phyloP scores from a whole-genome alignment of 1,140 invertebrate species.

The Chelonus insularis region DNA sequence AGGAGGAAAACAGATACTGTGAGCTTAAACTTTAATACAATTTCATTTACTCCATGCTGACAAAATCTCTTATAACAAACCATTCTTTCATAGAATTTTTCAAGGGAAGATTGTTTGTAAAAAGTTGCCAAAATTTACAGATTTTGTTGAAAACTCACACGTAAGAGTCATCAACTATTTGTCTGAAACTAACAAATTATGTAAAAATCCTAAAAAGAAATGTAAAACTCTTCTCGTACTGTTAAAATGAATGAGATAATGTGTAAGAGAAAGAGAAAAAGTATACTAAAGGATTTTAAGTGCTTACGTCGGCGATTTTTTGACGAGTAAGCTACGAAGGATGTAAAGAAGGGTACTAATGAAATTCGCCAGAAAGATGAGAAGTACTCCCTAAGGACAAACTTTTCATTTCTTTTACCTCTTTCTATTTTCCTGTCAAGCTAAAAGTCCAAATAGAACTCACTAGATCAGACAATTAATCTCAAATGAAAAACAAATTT shows the following conservation, averaged over 20 bases:
- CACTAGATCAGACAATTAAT: slow-evolving; percentile 36
- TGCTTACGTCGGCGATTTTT: slow-evolving; percentile 35
- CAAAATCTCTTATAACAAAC: slow-evolving; percentile 38
- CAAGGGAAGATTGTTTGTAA: too few species aligned
- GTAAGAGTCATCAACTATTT: too few species aligned
- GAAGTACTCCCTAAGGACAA: slow-evolving; percentile 13
- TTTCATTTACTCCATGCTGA: slow-evolving; percentile 54
- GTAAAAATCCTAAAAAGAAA: too few species aligned
- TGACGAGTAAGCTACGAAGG: not conserved
- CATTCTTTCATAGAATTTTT: too few species aligned
- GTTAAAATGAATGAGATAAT: too few species aligned
- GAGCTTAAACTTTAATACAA: slow-evolving; percentile 55
- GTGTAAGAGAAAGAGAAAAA: too few species aligned
- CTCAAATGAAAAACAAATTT: not conserved
- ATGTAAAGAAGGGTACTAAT: slow-evolving; percentile 20
- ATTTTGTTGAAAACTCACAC: too few species aligned
- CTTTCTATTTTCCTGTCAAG: not conserved
- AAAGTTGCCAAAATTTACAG: too few species aligned
- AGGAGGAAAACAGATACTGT: slow-evolving; percentile 27
- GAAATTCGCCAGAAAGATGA: slow-evolving; percentile 15
- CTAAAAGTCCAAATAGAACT: not conserved
- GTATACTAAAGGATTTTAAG: slow-evolving; percentile 28
- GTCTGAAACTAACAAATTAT: too few species aligned
- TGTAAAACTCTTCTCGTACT: too few species aligned
- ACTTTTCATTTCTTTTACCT: slow-evolving; percentile 12